Conservation (phyloP, 2,113 vertebrate genomes). For the Amphiprion percula region DNA sequence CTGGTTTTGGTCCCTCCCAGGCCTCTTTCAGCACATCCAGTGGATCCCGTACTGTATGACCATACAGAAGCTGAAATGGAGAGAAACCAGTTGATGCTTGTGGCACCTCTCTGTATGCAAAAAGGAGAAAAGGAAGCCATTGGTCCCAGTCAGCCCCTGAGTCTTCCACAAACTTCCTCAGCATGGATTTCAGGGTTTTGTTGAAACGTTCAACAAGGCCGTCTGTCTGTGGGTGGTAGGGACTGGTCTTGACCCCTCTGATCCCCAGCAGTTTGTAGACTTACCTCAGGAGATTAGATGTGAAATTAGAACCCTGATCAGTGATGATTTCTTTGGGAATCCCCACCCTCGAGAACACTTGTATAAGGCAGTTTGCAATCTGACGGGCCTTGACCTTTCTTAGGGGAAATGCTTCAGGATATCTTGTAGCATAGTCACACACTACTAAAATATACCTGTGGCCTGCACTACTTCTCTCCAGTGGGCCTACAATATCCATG, state of each 20-base stretch:
- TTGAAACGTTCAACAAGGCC: neutral
- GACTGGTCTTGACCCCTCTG: neutral
- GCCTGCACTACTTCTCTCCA: neutral
- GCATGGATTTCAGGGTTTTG: neutral
- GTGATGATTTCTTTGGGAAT: neutral
- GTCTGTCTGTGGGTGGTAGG: conserved; percentile 3
- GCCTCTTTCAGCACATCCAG: neutral
- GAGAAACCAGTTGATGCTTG: neutral
- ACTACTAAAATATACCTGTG: neutral
- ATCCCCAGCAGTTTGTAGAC: neutral
- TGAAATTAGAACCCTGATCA: neutral
- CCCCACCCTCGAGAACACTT: neutral
- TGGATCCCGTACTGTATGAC: neutral
- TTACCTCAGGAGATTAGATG: neutral
- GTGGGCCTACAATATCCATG: conserved; percentile 9
- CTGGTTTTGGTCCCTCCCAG: neutral
- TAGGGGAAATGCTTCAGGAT: neutral
- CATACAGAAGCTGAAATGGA: conserved; percentile 10
- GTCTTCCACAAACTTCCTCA: neutral
- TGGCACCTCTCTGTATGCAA: neutral
- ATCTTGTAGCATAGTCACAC: neutral
- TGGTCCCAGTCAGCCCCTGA: neutral
- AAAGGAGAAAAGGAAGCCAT: neutral
- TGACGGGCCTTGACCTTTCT: neutral
- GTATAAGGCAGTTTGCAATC: neutral